A percentile compares a stretch with the other conserved stretches of the same genome.
These are phyloP conservation scores for Trachythela sp. DNA, from an alignment of 64 coral and sea anemone species.

Conservation along the genomic window DNA sequence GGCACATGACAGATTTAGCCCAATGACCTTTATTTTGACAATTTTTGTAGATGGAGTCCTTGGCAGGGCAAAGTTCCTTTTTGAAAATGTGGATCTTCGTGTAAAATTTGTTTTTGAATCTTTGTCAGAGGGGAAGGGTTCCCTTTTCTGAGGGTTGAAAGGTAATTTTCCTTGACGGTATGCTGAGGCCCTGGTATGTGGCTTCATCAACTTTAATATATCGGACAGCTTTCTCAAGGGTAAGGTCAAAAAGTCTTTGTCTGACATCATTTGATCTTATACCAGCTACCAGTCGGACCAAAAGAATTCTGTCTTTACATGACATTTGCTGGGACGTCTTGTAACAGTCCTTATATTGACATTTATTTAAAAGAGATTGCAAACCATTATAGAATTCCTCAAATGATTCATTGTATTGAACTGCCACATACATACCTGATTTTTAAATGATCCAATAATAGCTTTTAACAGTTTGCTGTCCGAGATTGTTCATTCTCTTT, in stretches of 20 bases:
- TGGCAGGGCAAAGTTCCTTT: constrained; percentile 26
- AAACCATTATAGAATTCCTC: neutral
- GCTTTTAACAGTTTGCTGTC: neutral
- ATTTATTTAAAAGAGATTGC: neutral
- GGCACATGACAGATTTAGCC: neutral
- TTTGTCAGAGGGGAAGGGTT: neutral
- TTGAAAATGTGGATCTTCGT: neutral
- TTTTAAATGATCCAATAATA: neutral
- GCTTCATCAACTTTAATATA: constrained; percentile 1
- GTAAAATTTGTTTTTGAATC: neutral
- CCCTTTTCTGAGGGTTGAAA: neutral
- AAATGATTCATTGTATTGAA: neutral
- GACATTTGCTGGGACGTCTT: too few species aligned
- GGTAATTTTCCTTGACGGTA: neutral
- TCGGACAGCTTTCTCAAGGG: constrained; percentile 1
- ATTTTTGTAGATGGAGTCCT: neutral
- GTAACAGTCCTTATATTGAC: too few species aligned
- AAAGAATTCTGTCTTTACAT: too few species aligned
- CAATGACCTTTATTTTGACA: neutral
- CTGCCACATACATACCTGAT: too few species aligned
- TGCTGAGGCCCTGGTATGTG: neutral
- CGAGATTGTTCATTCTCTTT: constrained; percentile 7
- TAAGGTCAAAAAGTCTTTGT: neutral
- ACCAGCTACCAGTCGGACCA: too few species aligned
- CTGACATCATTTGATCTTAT: neutral